phyloP scores from a whole-genome alignment of 2,113 vertebrate species.

The Pelusios castaneus region DNA sequence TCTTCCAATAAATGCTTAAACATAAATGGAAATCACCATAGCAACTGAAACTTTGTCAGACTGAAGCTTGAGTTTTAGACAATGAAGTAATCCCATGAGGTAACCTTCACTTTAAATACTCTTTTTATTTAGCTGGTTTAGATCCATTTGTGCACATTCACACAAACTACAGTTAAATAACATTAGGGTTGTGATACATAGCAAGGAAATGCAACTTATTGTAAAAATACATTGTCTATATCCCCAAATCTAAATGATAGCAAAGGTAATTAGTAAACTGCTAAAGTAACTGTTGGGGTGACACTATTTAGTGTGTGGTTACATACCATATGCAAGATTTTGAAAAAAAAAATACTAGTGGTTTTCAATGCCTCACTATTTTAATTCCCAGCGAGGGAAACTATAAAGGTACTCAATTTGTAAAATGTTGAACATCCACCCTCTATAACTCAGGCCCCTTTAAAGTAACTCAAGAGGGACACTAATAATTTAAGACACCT shows the following conservation, averaged over 20 bases:
- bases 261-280: not conserved
- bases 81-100: not conserved
- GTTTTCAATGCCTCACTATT: not conserved
- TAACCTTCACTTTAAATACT: not conserved
- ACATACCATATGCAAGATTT: too few species aligned
- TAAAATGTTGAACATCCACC: not conserved
- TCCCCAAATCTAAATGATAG: not conserved
- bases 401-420: not conserved
- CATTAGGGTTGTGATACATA: not conserved
- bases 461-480: not conserved
- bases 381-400: not conserved
- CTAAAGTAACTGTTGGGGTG: not conserved
- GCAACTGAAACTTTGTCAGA: not conserved
- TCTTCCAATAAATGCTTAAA: slow-evolving; percentile 14
- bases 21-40: not conserved
- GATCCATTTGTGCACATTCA: not conserved
- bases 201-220: not conserved
- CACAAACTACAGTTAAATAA: not conserved
- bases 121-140: not conserved
- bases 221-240: not conserved
- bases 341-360: not conserved
- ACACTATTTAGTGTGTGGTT: not conserved
- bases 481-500: not conserved
- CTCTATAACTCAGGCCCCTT: not conserved
- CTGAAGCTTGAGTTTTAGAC: not conserved